These are phyloP conservation scores for Halesus radiatus DNA, from an alignment of 1,140 invertebrate genomes.

Conservation along the genomic window DNA sequence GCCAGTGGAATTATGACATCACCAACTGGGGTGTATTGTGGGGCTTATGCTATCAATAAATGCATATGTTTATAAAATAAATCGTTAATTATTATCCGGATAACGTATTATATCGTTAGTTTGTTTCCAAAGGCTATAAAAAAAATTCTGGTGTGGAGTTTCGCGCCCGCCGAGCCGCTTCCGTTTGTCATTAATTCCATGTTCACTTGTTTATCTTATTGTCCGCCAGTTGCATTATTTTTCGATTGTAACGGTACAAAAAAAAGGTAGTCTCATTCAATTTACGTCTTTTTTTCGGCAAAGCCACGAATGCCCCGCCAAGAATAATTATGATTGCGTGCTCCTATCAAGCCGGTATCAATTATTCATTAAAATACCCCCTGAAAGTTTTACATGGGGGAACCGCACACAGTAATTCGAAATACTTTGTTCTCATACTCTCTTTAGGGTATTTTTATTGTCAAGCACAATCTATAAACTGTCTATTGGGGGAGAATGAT, in stretches of 20 bases:
- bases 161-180: constrained; percentile 29
- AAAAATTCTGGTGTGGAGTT: neutral
- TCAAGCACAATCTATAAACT: neutral
- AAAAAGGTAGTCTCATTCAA: constrained; percentile 24
- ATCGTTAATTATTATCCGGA: too few relatives aligned
- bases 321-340: constrained; percentile 28
- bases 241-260: neutral
- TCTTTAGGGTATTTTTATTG: constrained; percentile 10
- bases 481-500: too few relatives aligned
- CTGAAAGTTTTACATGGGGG: constrained; percentile 33
- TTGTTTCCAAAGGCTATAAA: too few relatives aligned
- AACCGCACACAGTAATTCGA: neutral
- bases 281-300: constrained; percentile 39
- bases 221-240: constrained; percentile 38
- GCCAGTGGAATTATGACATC: too few relatives aligned
- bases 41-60: too few relatives aligned
- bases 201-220: constrained; percentile 36
- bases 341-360: constrained; percentile 34
- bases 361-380: constrained; percentile 51
- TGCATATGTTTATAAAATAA: too few relatives aligned
- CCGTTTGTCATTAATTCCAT: constrained; percentile 49
- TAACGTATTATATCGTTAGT: too few relatives aligned
- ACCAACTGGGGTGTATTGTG: too few relatives aligned
- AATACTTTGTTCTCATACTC: neutral
- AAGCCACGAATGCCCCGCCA: constrained; percentile 13